Conservation (phyloP, 1,140 invertebrate genomes). For the Euborellia annulipes region DNA sequence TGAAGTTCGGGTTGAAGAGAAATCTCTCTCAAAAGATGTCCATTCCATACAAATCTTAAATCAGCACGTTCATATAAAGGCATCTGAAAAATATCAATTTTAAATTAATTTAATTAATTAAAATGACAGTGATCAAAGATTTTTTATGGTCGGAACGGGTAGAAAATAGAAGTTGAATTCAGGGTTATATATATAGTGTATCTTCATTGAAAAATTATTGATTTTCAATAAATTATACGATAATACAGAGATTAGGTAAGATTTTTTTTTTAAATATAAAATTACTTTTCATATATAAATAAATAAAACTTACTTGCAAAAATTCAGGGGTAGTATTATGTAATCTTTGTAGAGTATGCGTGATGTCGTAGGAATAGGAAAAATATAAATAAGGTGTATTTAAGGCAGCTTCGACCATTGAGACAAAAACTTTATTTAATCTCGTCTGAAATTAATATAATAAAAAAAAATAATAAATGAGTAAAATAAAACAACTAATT, state of each 20-base stretch:
- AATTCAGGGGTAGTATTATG: slow-evolving; percentile 80
- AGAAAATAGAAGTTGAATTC: too few species aligned
- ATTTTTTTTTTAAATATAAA: slow-evolving; percentile 3
- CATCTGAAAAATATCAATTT: slow-evolving; percentile 32
- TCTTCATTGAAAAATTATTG: not conserved
- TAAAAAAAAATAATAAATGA: not conserved
- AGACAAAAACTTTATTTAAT: slow-evolving; percentile 61
- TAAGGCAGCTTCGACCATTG: slow-evolving; percentile 64
- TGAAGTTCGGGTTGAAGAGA: slow-evolving; percentile 48
- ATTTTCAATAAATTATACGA: too few species aligned
- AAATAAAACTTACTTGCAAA: slow-evolving; percentile 36
- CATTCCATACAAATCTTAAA: slow-evolving; percentile 86
- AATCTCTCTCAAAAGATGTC: slow-evolving; percentile 52
- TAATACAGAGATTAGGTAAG: too few species aligned
- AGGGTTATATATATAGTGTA: too few species aligned
- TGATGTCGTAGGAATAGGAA: slow-evolving; percentile 86
- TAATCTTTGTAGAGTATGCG: slow-evolving; percentile 77
- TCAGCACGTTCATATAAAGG: slow-evolving; percentile 65
- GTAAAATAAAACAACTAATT: slow-evolving; percentile 2
- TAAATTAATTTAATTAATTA: not conserved
- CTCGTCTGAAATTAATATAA: slow-evolving; percentile 33
- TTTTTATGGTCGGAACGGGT: too few species aligned
- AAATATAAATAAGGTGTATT: slow-evolving; percentile 77
- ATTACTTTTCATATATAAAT: slow-evolving; percentile 9
- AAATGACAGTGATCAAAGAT: too few species aligned